A percentile compares a stretch with the other conserved stretches of the same genome.
Evolutionary conservation across 2,888 invertebrate species (phyloP).

Genomic region (Ennomos quercinarius): DNA sequence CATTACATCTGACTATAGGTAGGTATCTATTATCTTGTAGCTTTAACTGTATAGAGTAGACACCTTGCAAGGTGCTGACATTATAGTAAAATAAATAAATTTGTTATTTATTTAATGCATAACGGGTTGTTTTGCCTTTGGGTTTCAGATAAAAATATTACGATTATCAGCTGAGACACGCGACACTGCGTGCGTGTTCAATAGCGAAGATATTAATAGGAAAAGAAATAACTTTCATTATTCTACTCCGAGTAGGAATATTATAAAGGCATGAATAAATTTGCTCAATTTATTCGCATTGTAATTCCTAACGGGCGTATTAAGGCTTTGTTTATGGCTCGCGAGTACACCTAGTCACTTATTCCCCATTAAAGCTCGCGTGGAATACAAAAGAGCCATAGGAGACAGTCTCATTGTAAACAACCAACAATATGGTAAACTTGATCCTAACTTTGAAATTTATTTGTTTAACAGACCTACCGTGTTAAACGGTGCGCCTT

Average conservation of each 20-base stretch:
- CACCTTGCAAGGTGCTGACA: conserved; percentile 25
- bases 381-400: conserved; percentile 71
- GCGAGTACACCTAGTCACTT: conserved; percentile 39
- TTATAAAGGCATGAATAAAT: conserved; percentile 21
- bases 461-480: conserved; percentile 61
- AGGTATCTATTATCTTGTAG: conserved; percentile 6
- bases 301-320: conserved; percentile 30
- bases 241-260: conserved; percentile 12
- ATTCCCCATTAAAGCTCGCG: conserved; percentile 57
- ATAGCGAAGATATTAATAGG: conserved; percentile 21
- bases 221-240: conserved; percentile 22
- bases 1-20: conserved; percentile 7
- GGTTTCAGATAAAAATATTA: conserved; percentile 27
- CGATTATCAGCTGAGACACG: conserved; percentile 19
- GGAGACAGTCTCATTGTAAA: conserved; percentile 65
- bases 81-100: conserved; percentile 17
- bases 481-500: conserved; percentile 71
- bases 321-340: conserved; percentile 30
- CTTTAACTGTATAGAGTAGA: conserved; percentile 15
- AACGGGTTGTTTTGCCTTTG: conserved; percentile 18
- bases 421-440: conserved; percentile 69
- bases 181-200: conserved; percentile 25
- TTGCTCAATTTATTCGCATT: conserved; percentile 30
- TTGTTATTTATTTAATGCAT: conserved; percentile 18
- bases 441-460: conserved; percentile 74